Evolutionary conservation across 1,140 invertebrate genomes (phyloP).

Genomic region (Diorhabda elongata): DNA sequence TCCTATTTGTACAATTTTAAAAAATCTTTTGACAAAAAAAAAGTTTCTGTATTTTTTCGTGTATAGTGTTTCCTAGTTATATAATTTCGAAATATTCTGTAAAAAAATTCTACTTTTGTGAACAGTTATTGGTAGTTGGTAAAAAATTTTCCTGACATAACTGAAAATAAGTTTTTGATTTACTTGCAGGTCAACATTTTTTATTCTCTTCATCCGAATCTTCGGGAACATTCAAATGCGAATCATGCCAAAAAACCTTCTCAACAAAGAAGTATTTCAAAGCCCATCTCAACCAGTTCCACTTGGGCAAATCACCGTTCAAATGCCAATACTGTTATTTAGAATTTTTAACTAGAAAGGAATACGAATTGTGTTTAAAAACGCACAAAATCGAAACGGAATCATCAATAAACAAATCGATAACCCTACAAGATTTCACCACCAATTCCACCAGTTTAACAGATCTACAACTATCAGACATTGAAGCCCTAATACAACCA

Average conservation of each 20-base stretch:
- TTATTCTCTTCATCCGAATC: slow-evolving; percentile 24
- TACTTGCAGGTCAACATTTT: slow-evolving; percentile 38
- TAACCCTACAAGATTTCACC: slow-evolving; percentile 39
- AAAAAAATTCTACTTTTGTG: no score
- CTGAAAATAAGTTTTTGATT: neutral
- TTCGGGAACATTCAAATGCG: slow-evolving; percentile 31
- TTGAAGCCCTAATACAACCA: slow-evolving; percentile 6
- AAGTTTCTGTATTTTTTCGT: no score
- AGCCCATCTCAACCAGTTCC: slow-evolving; percentile 38
- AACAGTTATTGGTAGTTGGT: no score
- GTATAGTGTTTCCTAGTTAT: no score
- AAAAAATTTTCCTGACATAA: no score
- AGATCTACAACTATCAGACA: slow-evolving; percentile 5
- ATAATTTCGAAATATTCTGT: no score
- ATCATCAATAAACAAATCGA: slow-evolving; percentile 23
- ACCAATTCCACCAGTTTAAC: slow-evolving; percentile 10
- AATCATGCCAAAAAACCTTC: slow-evolving; percentile 36
- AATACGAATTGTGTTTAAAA: slow-evolving; percentile 37
- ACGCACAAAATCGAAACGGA: slow-evolving; percentile 28
- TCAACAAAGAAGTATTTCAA: slow-evolving; percentile 28
- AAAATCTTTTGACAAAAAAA: no score
- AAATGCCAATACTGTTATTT: slow-evolving; percentile 36
- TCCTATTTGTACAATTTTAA: no score
- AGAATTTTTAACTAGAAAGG: slow-evolving; percentile 27
- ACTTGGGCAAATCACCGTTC: slow-evolving; percentile 40